Base-by-base conservation (phyloP, 2,113 vertebrate species). In the Dromiciops gliroides region DNA sequence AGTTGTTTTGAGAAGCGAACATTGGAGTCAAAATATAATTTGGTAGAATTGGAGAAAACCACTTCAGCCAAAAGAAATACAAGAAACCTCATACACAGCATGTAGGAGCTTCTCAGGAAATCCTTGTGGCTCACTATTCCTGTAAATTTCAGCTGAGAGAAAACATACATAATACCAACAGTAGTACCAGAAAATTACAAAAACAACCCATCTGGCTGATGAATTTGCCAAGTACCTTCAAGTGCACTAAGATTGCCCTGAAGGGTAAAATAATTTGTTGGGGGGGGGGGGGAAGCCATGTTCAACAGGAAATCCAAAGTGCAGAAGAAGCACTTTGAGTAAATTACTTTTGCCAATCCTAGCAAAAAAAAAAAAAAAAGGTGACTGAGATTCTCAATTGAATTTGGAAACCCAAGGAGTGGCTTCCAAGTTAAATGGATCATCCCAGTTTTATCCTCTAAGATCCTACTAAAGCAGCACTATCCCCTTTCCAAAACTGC, bases 71-170 rank as follows among this genome's bases (percentile, higher is more conserved):
- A 97, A 97, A 96, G 95, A 97, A 98, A 98, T 98, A 97, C 8
- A 90, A 97, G 95, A 95, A 97, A 91, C 90, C 94, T 95, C 94
- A 94, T 95, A 95, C 0, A 0, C 95, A 96, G 89, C 93, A 19
- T 97, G 90, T 94, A 94, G 97, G 96, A 97, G 93, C 96, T 96
- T 96, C 97, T 92, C 97, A 96, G 97, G 97, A 98, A 98, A 97
- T 97, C 97, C 89, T 96, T 97, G 47, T 89, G 95, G 96, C 97
- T 96, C 75, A 51, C 89, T 94, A 95, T 97, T 98, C 95, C 97
- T 98, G 93, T 97, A 97, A 98, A 98, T 98, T 98, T 98, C 95
- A 97, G 98, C 92, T 97, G 98, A 97, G 96, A 98, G 96, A 97
- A 98, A 98, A 98, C 96, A 96, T 92, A 96, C 67, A 98, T 90